Evolutionary conservation across 1,140 invertebrate genomes (phyloP).

Genomic region (Lasioglossum albipes): DNA sequence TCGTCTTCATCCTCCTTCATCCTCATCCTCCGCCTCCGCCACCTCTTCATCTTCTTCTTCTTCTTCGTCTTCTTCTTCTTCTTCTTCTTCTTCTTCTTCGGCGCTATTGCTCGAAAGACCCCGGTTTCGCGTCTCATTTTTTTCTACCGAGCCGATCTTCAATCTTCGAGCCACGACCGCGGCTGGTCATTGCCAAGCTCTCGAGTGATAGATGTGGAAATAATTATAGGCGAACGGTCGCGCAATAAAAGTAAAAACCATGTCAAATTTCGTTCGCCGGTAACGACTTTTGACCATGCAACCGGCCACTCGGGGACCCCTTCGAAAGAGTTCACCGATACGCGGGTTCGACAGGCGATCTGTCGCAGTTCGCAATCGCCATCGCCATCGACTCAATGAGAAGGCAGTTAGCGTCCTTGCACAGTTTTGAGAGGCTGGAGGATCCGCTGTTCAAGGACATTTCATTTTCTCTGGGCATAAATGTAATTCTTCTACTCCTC

Average conservation of each 20-base stretch:
- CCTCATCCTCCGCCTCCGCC: no score
- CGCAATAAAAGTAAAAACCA: constrained; percentile 78
- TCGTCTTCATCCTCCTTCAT: no score
- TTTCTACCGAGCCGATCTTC: constrained; percentile 71
- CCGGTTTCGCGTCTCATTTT: constrained; percentile 70
- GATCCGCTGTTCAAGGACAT: no score
- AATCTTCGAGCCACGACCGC: constrained; percentile 70
- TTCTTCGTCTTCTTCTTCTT: constrained; percentile 45
- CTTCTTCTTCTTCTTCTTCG: constrained; percentile 51
- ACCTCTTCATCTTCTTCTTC: background rate
- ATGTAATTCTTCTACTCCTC: no score
- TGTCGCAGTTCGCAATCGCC: no score
- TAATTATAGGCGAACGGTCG: constrained; percentile 79
- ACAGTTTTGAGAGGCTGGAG: no score
- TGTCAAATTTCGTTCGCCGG: constrained; percentile 76
- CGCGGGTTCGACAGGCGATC: background rate
- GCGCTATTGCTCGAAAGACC: constrained; percentile 67
- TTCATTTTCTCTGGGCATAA: no score
- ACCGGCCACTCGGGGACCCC: constrained; percentile 61
- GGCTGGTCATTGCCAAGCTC: constrained; percentile 61
- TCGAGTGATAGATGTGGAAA: constrained; percentile 79
- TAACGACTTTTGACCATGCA: constrained; percentile 77
- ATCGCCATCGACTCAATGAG: no score
- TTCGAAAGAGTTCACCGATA: constrained; percentile 33
- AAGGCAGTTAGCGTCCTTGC: no score